A percentile compares a stretch with the other conserved stretches of the same genome.
These are phyloP conservation scores for Sebastes wilsoni DNA, from an alignment of 2,797 vertebrate genomes.

Conservation along the genomic window DNA sequence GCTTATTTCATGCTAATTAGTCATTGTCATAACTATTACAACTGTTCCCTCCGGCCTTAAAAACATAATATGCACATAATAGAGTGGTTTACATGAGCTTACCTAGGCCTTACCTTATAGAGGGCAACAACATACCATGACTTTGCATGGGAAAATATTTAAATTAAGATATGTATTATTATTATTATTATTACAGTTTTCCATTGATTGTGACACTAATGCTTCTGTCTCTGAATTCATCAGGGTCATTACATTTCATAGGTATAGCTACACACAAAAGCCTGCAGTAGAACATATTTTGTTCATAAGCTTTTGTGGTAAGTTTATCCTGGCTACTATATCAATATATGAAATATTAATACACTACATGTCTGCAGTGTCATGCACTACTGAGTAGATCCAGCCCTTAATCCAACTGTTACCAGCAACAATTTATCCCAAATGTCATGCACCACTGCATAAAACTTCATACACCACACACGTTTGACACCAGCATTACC, in stretches of 20 bases:
- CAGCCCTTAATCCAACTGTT: neutral
- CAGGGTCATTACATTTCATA: neutral
- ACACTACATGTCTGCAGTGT: neutral
- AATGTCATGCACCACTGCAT: neutral
- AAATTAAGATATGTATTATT: neutral
- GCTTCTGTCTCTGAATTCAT: neutral
- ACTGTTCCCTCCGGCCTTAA: neutral
- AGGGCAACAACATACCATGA: neutral
- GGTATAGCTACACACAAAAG: too few species aligned
- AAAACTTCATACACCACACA: neutral
- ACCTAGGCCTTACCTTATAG: neutral
- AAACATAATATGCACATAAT: conserved; percentile 4
- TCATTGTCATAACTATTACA: conserved; percentile 9
- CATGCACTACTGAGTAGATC: neutral
- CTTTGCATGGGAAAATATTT: neutral
- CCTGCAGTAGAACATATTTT: neutral
- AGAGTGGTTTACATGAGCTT: neutral
- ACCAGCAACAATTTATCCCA: neutral
- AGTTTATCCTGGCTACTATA: neutral
- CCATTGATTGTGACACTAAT: neutral
- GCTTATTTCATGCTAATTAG: conserved; percentile 41
- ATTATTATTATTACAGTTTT: neutral
- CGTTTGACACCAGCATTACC: neutral
- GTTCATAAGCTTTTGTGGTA: neutral
- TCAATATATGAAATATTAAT: neutral